A percentile compares a stretch with the other conserved stretches of the same genome.
These are phyloP conservation scores for Cataglyphis albicans DNA, from an alignment of 2,888 invertebrate genomes.

Conservation along the genomic window DNA sequence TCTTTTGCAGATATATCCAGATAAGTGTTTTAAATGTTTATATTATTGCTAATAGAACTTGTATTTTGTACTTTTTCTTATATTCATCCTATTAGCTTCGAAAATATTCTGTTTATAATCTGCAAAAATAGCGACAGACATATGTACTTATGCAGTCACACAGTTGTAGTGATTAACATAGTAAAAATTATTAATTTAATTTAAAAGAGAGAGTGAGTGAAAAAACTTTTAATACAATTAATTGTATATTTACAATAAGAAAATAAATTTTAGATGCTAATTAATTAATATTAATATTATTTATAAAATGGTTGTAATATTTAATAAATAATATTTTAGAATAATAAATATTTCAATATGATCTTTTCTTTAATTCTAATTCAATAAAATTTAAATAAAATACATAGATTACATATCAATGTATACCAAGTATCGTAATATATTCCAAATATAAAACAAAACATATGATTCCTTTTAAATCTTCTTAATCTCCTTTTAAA, in stretches of 20 bases:
- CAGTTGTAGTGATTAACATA: not conserved
- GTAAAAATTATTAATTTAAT: constrained; percentile 3
- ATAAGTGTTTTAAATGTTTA: constrained; percentile 61
- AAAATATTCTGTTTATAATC: constrained; percentile 49
- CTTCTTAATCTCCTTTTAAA: not conserved
- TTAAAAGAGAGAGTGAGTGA: not conserved
- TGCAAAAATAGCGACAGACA: constrained; percentile 63
- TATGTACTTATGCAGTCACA: constrained; percentile 19
- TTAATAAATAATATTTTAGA: constrained; percentile 26
- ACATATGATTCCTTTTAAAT: not conserved
- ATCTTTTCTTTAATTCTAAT: not conserved
- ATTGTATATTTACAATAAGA: not conserved
- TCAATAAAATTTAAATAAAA: not conserved
- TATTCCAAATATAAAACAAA: not conserved
- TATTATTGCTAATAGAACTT: constrained; percentile 51
- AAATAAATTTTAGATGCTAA: not conserved
- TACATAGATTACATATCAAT: not conserved
- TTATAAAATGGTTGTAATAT: not conserved
- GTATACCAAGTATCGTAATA: not conserved
- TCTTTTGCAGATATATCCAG: constrained; percentile 64
- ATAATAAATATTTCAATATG: not conserved
- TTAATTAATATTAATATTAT: not conserved
- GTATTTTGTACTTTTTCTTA: constrained; percentile 63
- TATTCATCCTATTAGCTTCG: not conserved
- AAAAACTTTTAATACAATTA: not conserved